phyloP scores from a whole-genome alignment of 2,113 vertebrate species.

The Dicrurus megarhynchus region DNA sequence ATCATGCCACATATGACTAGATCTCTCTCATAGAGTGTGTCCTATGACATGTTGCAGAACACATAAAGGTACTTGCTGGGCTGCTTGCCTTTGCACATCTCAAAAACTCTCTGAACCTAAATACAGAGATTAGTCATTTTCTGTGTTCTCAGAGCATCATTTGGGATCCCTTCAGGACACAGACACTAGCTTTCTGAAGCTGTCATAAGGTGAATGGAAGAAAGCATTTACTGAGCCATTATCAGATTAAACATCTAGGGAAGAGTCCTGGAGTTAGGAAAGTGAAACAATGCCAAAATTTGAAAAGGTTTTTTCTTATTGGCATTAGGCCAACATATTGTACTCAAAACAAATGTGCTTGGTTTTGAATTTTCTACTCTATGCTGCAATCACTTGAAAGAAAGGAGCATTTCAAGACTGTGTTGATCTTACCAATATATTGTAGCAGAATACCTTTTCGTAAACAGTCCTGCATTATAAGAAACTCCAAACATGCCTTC shows the following conservation, averaged over 20 bases:
- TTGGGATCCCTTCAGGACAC: neutral
- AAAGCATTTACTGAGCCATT: constrained; percentile 2
- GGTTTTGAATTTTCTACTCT: neutral
- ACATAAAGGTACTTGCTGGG: neutral
- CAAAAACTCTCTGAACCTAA: neutral
- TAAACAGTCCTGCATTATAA: neutral
- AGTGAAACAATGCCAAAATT: neutral
- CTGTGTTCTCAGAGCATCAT: neutral
- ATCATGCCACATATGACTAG: neutral
- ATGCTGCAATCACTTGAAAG: neutral
- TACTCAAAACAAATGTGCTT: neutral
- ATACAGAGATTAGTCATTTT: neutral
- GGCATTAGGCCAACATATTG: neutral
- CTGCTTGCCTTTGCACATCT: neutral
- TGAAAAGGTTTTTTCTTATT: neutral
- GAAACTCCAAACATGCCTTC: neutral
- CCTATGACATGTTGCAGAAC: neutral
- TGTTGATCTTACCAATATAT: neutral
- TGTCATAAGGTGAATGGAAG: neutral
- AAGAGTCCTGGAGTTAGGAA: neutral
- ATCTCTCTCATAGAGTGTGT: neutral
- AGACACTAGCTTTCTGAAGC: neutral
- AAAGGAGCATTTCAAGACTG: neutral
- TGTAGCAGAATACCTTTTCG: neutral
- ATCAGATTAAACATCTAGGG: neutral